Evolutionary conservation across 2,888 invertebrate genomes (phyloP).

Genomic region (Hirtodrosophila duncani): DNA sequence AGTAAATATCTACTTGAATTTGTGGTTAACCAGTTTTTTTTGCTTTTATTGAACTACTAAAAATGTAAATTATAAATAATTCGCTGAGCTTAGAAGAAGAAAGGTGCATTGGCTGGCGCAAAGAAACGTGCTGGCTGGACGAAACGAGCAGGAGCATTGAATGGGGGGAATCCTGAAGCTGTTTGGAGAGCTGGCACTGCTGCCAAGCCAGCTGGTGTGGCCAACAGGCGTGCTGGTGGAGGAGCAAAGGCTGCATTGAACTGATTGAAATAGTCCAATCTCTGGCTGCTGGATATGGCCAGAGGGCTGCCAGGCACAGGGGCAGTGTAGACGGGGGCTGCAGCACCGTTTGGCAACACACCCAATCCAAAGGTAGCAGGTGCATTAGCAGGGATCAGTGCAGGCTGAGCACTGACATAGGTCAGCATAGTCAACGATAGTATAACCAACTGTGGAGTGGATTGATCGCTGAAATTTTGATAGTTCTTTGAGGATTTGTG

Average conservation of each 20-base stretch:
- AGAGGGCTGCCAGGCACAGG: conserved; percentile 37
- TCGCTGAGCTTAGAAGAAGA: conserved; percentile 21
- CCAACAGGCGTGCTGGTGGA: conserved; percentile 41
- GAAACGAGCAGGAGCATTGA: conserved; percentile 20
- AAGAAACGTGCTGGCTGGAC: conserved; percentile 37
- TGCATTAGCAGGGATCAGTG: conserved; percentile 12
- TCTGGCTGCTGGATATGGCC: conserved; percentile 61
- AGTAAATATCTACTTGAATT: background rate
- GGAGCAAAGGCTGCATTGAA: conserved; percentile 58
- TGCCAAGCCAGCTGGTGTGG: conserved; percentile 30
- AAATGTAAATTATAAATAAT: background rate
- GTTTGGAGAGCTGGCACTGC: too few relatives aligned
- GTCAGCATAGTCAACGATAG: conserved; percentile 35
- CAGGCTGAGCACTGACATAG: conserved; percentile 20
- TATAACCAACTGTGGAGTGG: conserved; percentile 17
- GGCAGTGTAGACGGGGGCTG: conserved; percentile 5
- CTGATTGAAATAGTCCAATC: conserved; percentile 65
- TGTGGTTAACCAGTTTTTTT: conserved; percentile 41
- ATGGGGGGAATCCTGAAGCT: too few relatives aligned
- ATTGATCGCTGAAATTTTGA: background rate
- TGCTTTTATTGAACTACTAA: background rate
- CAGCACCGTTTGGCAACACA: conserved; percentile 6
- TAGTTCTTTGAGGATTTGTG: background rate
- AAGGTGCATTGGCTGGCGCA: conserved; percentile 18
- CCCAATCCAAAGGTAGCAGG: conserved; percentile 15